Evolutionary conservation across 1,140 invertebrate species (phyloP).

Genomic region (Phymastichus coffea): DNA sequence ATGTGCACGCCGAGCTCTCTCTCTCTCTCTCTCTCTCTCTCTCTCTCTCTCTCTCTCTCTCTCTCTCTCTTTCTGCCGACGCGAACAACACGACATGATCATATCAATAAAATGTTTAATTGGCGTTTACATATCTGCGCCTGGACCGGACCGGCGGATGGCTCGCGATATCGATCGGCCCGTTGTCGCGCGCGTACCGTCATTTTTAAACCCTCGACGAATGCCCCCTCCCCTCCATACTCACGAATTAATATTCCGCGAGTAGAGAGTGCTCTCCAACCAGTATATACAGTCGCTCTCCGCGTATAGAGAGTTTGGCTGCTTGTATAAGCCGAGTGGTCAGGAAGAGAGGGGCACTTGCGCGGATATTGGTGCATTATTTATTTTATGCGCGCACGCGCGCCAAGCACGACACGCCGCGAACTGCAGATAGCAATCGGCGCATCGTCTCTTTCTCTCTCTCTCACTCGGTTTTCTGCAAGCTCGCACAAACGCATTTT

Average conservation of each 20-base stretch:
- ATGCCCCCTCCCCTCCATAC: slow-evolving; percentile 12
- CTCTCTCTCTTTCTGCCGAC: too few species aligned
- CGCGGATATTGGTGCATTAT: slow-evolving; percentile 22
- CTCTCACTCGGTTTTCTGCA: slow-evolving; percentile 12
- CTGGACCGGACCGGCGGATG: slow-evolving; percentile 47
- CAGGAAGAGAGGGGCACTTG: too few species aligned
- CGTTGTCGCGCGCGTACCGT: slow-evolving; percentile 24
- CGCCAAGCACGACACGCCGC: slow-evolving; percentile 1
- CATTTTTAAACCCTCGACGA: too few species aligned
- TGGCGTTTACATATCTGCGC: slow-evolving; percentile 51
- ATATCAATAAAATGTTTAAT: slow-evolving; percentile 56
- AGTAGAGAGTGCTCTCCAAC: too few species aligned
- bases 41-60: too few species aligned
- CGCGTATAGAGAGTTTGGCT: too few species aligned
- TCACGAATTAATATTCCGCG: slow-evolving; percentile 20
- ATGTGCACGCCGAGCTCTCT: too few species aligned
- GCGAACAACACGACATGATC: slow-evolving; percentile 51
- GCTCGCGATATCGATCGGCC: slow-evolving; percentile 46
- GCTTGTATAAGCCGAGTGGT: background rate
- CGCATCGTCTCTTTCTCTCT: too few species aligned
- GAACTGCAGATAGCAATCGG: slow-evolving; percentile 23
- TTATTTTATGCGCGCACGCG: slow-evolving; percentile 17
- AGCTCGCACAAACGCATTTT: slow-evolving; percentile 1
- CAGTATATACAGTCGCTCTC: too few species aligned
- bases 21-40: too few species aligned